Percentiles rank a stretch among this genome's conserved stretches.
Evolutionary conservation across 2,888 invertebrate genomes (phyloP).

Genomic region (Drepana falcataria): DNA sequence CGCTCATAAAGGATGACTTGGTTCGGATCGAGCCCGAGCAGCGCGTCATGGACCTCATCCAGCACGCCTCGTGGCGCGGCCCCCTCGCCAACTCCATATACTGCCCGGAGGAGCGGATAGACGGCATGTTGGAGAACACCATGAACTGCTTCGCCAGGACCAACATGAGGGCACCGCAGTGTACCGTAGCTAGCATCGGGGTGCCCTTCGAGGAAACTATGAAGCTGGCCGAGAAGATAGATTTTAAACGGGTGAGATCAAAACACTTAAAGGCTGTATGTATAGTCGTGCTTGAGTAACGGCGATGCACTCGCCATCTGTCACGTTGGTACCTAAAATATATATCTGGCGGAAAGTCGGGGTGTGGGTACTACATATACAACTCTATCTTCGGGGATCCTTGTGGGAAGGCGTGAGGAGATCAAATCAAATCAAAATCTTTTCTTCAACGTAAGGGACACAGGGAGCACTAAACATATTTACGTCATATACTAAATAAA

Average conservation of each 20-base stretch:
- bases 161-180: slow-evolving; percentile 39
- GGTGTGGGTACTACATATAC: no score
- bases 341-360: no score
- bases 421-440: no score
- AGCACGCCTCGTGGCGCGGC: slow-evolving; percentile 54
- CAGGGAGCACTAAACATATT: no score
- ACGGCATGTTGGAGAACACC: slow-evolving; percentile 28
- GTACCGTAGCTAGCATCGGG: slow-evolving; percentile 50
- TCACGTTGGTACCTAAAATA: no score
- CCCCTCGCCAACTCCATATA: slow-evolving; percentile 52
- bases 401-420: no score
- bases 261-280: no score
- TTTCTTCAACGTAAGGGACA: no score
- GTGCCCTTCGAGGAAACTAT: slow-evolving; percentile 55
- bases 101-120: slow-evolving; percentile 42
- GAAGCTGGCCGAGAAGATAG: slow-evolving; percentile 46
- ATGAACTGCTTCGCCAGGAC: slow-evolving; percentile 29
- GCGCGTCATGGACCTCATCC: slow-evolving; percentile 51
- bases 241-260: slow-evolving; percentile 27
- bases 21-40: slow-evolving; percentile 37
- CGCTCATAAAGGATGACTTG: slow-evolving; percentile 41
- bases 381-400: no score
- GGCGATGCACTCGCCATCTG: no score
- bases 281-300: no score
- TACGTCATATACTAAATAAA: no score